Evolutionary conservation across 2,113 vertebrate genomes (phyloP).

Genomic region (Psammodynastes pulverulentus): DNA sequence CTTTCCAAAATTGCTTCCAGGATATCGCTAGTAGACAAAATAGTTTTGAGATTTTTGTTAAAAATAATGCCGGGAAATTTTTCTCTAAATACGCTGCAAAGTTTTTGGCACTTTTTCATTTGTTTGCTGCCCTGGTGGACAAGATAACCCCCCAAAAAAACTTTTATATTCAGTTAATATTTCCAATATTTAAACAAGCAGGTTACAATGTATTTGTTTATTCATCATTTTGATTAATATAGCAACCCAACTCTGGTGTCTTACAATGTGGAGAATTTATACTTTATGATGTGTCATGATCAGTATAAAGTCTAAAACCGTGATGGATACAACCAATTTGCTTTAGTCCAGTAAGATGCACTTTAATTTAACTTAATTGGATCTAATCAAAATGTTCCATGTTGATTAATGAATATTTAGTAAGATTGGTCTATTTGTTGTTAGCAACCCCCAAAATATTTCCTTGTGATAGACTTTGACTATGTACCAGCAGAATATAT

Average conservation of each 20-base stretch:
- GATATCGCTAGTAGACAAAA: background rate
- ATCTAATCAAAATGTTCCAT: background rate
- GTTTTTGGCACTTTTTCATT: background rate
- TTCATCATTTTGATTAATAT: background rate
- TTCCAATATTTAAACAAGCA: background rate
- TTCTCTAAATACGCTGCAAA: background rate
- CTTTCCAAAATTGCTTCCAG: background rate
- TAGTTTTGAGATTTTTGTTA: background rate
- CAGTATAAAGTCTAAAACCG: background rate
- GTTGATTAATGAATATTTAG: background rate
- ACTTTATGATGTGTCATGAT: background rate
- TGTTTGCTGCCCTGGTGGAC: background rate
- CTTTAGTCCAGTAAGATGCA: background rate
- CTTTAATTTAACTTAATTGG: background rate
- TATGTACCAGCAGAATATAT: background rate
- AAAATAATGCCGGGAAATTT: no score
- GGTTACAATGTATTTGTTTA: background rate
- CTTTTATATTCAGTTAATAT: background rate
- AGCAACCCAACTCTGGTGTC: background rate
- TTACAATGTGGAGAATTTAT: background rate
- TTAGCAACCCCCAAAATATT: conserved; percentile 5
- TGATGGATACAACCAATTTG: background rate
- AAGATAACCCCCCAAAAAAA: background rate
- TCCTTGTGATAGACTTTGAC: background rate
- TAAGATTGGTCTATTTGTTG: background rate